These are phyloP conservation scores for Panagrolaimus sp. DNA, from an alignment of 1,140 invertebrate species.

Conservation along the genomic window DNA sequence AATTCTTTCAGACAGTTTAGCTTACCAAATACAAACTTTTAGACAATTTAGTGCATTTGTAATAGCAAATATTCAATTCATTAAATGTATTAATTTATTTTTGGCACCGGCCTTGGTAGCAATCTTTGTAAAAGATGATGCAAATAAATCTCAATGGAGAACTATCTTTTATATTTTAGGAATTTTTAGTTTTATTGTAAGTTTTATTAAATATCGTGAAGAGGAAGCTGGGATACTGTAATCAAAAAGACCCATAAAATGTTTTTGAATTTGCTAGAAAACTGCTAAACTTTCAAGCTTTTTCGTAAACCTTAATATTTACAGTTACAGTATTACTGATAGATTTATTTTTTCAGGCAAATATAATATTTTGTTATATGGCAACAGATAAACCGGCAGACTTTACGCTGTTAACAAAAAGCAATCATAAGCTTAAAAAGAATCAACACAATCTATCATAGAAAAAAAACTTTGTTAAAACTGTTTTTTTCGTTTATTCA, in stretches of 20 bases:
- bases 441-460: too few species aligned
- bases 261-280: too few species aligned
- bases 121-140: slow-evolving; percentile 7
- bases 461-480: too few species aligned
- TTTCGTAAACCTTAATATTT: too few species aligned
- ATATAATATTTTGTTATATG: slow-evolving; percentile 30
- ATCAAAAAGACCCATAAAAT: not conserved
- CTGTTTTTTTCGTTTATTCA: too few species aligned
- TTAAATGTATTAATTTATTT: slow-evolving; percentile 19
- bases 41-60: slow-evolving; percentile 20
- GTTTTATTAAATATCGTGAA: not conserved
- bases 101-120: slow-evolving; percentile 10
- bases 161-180: slow-evolving; percentile 19
- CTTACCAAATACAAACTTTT: not conserved
- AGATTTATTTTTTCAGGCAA: too few species aligned
- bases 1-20: not conserved
- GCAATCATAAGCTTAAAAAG: too few species aligned
- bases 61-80: slow-evolving; percentile 13
- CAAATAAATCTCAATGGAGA: slow-evolving; percentile 11
- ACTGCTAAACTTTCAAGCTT: too few species aligned
- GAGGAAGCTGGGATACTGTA: too few species aligned
- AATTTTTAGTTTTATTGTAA: not conserved
- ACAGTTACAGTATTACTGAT: too few species aligned
- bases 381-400: slow-evolving; percentile 30
- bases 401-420: slow-evolving; percentile 22